phyloP scores from a whole-genome alignment of 2,113 vertebrate genomes.

The Diadophis punctatus region DNA sequence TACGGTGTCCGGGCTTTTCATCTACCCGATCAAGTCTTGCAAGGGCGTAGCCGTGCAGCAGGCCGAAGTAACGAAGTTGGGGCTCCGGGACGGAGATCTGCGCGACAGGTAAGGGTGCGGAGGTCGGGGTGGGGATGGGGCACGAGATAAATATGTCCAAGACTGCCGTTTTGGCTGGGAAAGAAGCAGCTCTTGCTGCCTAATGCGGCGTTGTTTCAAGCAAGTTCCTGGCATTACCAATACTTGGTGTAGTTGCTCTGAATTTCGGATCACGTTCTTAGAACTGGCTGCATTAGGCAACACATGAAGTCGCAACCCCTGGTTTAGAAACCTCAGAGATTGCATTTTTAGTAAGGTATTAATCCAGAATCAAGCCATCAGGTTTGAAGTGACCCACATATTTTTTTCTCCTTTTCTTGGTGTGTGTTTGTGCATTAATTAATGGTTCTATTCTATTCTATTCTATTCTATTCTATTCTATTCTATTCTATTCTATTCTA shows the following conservation, averaged over 20 bases:
- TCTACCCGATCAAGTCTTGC: slow-evolving; percentile 90
- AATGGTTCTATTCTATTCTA: no score
- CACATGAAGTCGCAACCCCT: not conserved
- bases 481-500: no score
- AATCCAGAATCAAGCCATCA: not conserved
- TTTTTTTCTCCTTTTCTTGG: not conserved
- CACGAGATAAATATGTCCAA: not conserved
- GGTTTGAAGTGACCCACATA: not conserved
- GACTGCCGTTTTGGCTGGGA: not conserved
- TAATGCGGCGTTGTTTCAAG: not conserved
- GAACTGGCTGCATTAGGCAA: not conserved
- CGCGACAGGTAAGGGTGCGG: slow-evolving; percentile 76
- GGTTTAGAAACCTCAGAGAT: not conserved
- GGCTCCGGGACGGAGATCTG: slow-evolving; percentile 77
- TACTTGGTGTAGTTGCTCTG: not conserved
- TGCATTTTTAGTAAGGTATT: not conserved
- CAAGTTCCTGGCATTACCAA: not conserved
- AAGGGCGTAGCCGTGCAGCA: slow-evolving; percentile 70
- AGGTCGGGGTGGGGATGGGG: not conserved
- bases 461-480: no score
- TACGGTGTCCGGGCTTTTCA: slow-evolving; percentile 75
- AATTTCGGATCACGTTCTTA: not conserved
- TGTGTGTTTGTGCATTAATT: not conserved
- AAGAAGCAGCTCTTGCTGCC: not conserved
- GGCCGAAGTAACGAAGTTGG: slow-evolving; percentile 73